Percentiles rank a stretch among this genome's conserved stretches.
phyloP scores from a whole-genome alignment of 2,113 vertebrate species.

The Micronycteris hirsuta region DNA sequence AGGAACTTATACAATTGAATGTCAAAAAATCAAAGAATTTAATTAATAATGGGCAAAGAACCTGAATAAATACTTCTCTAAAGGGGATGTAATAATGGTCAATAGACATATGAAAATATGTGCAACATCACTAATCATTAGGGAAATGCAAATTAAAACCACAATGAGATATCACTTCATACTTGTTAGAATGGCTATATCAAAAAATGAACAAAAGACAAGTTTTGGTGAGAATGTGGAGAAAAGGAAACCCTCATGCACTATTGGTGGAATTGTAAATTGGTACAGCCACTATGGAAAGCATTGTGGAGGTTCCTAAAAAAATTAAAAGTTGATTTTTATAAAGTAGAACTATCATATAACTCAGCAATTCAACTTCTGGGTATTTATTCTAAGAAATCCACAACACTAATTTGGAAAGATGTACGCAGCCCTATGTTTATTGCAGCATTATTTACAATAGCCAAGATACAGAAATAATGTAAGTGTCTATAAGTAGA shows the following conservation, averaged over 20 bases:
- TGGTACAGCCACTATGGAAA: not conserved
- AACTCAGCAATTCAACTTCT: not conserved
- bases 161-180: not conserved
- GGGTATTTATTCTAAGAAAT: not conserved
- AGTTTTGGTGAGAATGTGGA: not conserved
- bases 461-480: not conserved
- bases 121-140: not conserved
- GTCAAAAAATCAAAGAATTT: not conserved
- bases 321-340: not conserved
- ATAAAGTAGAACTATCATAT: not conserved
- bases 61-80: not conserved
- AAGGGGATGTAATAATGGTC: not conserved
- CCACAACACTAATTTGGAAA: not conserved
- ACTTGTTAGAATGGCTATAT: not conserved
- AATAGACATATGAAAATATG: not conserved
- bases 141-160: not conserved
- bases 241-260: not conserved
- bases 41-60: not conserved
- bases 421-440: not conserved
- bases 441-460: not conserved
- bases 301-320: not conserved
- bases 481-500: not conserved
- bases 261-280: not conserved
- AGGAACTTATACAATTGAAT: not conserved
- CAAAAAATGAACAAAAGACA: not conserved